Evolutionary conservation across 2,797 vertebrate species (phyloP), one percentile per base, ranked within the genome.

Genomic region (Acipenser oxyrinchus): DNA sequence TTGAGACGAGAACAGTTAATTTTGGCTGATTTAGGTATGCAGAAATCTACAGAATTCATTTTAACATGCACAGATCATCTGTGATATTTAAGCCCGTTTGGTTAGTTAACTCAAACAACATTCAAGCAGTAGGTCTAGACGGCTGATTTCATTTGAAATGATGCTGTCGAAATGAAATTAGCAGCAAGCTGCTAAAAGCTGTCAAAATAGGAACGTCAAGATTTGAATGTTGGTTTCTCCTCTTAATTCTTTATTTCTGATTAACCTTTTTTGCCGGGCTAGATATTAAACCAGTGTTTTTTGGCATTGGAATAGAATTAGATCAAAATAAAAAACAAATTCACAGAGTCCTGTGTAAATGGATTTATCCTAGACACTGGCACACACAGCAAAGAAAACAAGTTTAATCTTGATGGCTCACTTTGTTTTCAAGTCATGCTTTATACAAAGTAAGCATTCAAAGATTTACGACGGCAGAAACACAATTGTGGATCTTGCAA

Each of bases 141-240:
- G 51, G 60, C 51, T 62, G 62, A 61, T 68, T 64, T 68, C 62
- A 65, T 67, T 68, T 64, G 48, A 71, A 71, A 55, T 50, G 8
- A 61, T 65, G 66, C 66, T 50, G 55, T 48, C 8, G 62, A 64
- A 61, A 62, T 64, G 62, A 60, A 66, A 64, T 50, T 52, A 70
- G 51, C 53, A n/a, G 13, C 23, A 57, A 49, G 48, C 66, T 53
- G 51, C 48, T 37, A 49, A 63, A 52, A 58, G 58, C 61, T 10
- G 50, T 49, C 23, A 51, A 23, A 50, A 58, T 13, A 13, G 9
- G 37, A 18, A 4, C 48, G 23, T 9, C 7, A 23, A 49, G 66
- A 49, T 18, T 64, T 65, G 52, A 48, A 63, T 57, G 66, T 60
- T n/a, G 48, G n/a, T 66, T 66, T 69, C 6, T 69, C 60, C 23